A percentile compares a stretch with the other conserved stretches of the same genome.
Evolutionary conservation across 2,888 invertebrate genomes (phyloP).

Genomic region (Capitulum mitella): DNA sequence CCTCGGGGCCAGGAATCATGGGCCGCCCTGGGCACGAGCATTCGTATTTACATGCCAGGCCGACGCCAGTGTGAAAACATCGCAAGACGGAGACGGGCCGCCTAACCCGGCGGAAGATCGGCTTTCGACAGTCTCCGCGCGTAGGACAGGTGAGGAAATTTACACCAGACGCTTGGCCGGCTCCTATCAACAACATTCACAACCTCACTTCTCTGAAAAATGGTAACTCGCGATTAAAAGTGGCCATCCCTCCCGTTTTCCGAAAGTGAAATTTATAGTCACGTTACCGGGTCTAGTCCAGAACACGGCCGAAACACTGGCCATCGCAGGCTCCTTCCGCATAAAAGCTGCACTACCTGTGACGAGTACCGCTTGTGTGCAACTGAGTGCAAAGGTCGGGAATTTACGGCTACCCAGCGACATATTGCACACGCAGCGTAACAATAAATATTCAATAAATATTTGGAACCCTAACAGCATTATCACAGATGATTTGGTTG

Average conservation of each 20-base stretch:
- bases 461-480: constrained; percentile 20
- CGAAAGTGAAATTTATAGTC: background rate
- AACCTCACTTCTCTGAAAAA: background rate
- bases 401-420: background rate
- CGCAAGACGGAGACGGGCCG: background rate
- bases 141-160: background rate
- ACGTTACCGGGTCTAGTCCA: background rate
- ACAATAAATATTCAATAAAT: constrained; percentile 23
- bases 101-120: no score
- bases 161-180: background rate
- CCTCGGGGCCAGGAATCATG: background rate
- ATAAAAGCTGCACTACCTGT: background rate
- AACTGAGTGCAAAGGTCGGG: background rate
- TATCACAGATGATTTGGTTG: constrained; percentile 24
- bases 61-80: background rate
- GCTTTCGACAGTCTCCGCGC: no score
- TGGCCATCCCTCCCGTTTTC: background rate
- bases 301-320: background rate
- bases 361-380: background rate
- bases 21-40: background rate
- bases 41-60: background rate
- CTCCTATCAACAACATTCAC: no score
- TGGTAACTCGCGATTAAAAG: background rate
- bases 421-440: constrained; percentile 18
- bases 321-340: background rate